A percentile compares a stretch with the other conserved stretches of the same genome.
Evolutionary conservation across 2,113 vertebrate species (phyloP).

Genomic region (Nerophis lumbriciformis): DNA sequence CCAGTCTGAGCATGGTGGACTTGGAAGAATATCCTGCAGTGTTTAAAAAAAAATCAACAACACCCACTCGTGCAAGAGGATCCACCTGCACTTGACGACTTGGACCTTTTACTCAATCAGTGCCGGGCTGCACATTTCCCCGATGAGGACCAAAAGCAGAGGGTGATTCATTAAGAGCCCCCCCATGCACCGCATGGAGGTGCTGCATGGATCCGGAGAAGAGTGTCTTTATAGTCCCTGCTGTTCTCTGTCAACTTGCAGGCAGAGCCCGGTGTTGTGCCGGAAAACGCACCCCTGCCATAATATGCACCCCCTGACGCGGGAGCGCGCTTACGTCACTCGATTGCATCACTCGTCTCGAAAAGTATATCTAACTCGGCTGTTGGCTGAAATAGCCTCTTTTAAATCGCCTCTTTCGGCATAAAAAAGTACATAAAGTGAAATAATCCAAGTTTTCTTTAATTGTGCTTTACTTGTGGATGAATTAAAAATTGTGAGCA

Average conservation of each 20-base stretch:
- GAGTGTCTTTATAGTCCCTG: constrained; percentile 21
- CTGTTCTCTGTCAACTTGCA: constrained; percentile 49
- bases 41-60: constrained; percentile 20
- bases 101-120: constrained; percentile 31
- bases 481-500: no score
- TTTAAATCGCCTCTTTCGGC: no score
- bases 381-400: no score
- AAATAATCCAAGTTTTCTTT: no score
- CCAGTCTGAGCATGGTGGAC: constrained; percentile 65
- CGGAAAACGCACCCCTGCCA: no score
- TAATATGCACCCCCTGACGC: no score
- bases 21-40: constrained; percentile 42
- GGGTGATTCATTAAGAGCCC: constrained; percentile 26
- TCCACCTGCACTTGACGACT: constrained; percentile 51
- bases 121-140: constrained; percentile 37
- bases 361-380: no score
- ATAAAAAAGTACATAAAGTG: no score
- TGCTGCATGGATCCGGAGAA: constrained; percentile 55
- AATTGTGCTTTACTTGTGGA: no score
- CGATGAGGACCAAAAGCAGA: constrained; percentile 4
- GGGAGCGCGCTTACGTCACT: no score
- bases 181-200: constrained; percentile 26
- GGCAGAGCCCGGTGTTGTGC: constrained; percentile 34
- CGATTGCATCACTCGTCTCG: no score
- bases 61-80: constrained; percentile 34